A percentile compares a stretch with the other conserved stretches of the same genome.
phyloP scores from a whole-genome alignment of 1,140 invertebrate species.

The Druon quercuslanigerum region DNA sequence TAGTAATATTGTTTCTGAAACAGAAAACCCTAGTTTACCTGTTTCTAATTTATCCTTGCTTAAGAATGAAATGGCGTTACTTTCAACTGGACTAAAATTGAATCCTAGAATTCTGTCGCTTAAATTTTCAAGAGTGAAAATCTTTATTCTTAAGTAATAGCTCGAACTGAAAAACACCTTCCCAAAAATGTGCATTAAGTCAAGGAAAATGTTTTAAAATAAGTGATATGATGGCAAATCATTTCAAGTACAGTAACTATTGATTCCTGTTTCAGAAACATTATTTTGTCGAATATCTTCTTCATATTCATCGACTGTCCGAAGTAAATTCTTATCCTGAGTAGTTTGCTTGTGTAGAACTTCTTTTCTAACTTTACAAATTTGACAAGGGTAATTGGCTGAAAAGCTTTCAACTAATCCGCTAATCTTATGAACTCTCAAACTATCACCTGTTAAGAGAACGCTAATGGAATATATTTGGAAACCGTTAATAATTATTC shows the following conservation, averaged over 20 bases:
- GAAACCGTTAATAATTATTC: no score
- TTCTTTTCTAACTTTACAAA: no score
- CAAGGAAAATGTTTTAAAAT: neutral
- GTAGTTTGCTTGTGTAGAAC: no score
- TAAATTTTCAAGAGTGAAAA: neutral
- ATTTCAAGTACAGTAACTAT: neutral
- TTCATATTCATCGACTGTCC: no score
- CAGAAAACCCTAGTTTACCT: neutral
- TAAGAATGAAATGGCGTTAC: neutral
- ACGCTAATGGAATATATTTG: no score
- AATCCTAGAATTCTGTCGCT: neutral
- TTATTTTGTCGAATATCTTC: neutral
- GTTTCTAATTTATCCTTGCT: neutral
- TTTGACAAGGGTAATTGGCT: no score
- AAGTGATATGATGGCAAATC: neutral
- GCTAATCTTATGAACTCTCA: no score
- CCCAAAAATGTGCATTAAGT: neutral
- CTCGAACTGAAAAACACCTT: neutral
- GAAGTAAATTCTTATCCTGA: no score
- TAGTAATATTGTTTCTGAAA: neutral
- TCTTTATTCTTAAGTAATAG: neutral
- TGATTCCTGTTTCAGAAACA: neutral
- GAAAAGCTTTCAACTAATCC: no score
- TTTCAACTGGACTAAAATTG: neutral
- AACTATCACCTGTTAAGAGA: no score